Percentiles rank a stretch among this genome's conserved stretches.
Conservation (phyloP, 2,888 invertebrate genomes). For the Oeneis ivallda region DNA sequence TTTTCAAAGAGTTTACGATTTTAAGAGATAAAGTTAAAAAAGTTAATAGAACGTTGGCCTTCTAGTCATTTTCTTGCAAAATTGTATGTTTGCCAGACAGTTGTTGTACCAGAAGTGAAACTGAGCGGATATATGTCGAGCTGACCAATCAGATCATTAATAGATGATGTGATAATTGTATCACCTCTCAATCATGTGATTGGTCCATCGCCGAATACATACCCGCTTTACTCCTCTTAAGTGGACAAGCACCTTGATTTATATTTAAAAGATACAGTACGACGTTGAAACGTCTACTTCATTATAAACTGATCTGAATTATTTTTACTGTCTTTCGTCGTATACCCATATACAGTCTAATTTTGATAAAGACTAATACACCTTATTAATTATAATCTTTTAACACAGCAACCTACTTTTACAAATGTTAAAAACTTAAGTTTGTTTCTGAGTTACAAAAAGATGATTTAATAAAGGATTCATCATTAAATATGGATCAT, state of each 20-base stretch:
- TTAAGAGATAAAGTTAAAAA: background rate
- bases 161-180: no score
- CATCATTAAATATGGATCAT: no score
- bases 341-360: background rate
- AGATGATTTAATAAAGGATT: no score
- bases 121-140: no score
- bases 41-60: constrained; percentile 31
- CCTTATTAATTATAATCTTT: background rate
- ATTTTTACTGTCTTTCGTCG: background rate
- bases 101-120: constrained; percentile 17
- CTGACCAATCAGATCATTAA: no score
- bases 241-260: constrained; percentile 18
- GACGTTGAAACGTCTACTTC: constrained; percentile 33
- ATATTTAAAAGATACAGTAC: constrained; percentile 21
- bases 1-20: background rate
- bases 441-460: background rate
- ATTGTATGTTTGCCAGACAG: constrained; percentile 25
- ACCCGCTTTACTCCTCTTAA: no score
- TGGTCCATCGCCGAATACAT: no score
- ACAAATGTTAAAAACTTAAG: background rate
- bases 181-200: no score
- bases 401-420: background rate
- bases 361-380: background rate
- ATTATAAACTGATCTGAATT: background rate
- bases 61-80: constrained; percentile 26